Conservation (phyloP, 2,797 vertebrate genomes). For the Ibycter americanus region DNA sequence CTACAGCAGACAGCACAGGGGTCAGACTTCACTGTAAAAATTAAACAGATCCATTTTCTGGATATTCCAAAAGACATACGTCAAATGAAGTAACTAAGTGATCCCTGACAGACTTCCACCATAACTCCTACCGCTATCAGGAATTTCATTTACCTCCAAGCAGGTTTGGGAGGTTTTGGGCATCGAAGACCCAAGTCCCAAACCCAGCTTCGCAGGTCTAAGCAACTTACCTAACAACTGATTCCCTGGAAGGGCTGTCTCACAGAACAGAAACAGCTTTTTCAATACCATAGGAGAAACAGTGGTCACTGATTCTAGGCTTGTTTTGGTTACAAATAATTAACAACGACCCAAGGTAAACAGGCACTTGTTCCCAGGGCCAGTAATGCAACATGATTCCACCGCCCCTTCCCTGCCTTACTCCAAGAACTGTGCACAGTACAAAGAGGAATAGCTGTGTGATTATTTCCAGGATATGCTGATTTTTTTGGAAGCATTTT, state of each 20-base stretch:
- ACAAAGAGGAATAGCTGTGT: not conserved
- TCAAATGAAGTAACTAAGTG: not conserved
- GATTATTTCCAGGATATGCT: not conserved
- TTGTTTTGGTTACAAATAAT: not conserved
- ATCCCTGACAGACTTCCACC: not conserved
- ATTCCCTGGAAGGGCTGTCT: not conserved
- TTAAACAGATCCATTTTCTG: not conserved
- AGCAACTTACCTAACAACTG: not conserved
- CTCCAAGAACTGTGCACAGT: not conserved
- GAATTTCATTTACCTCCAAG: not conserved
- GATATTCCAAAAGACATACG: not conserved
- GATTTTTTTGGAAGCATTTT: not conserved
- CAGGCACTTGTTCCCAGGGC: not conserved
- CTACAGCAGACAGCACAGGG: not conserved
- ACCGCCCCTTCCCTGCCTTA: not conserved
- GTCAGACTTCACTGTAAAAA: not conserved
- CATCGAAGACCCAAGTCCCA: not conserved
- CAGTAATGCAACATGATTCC: not conserved
- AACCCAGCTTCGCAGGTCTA: not conserved
- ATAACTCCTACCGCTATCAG: not conserved
- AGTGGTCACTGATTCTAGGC: not conserved
- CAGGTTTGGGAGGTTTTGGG: not conserved
- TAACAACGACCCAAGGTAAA: not conserved
- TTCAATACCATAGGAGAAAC: not conserved
- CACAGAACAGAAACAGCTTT: not conserved